Base-by-base conservation (phyloP, 2,797 vertebrate species). In the Acanthopagrus latus region DNA sequence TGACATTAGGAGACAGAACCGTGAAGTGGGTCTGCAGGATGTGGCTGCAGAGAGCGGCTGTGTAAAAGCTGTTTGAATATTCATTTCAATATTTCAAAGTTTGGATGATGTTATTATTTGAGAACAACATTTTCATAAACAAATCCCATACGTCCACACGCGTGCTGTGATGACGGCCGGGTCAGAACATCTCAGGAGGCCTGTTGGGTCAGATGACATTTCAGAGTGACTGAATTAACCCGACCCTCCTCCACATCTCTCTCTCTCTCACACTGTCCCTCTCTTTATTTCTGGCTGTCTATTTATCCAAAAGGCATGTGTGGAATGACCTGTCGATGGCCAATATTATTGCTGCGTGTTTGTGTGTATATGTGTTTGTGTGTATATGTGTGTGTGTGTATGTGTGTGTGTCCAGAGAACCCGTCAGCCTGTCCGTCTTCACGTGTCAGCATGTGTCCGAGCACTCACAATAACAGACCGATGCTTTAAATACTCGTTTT, bases 401-500 rank as follows among this genome's bases (percentile, higher is more conserved):
- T 52, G n/a, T 46, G 38, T 59, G 5, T n/a, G 1, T 47, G 41
- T 81, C 64, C 85, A 77, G 54, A 57, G 52, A 41, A 58, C 54
- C 52, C 18, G 23, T 81, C 70, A 74, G 4, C 52, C 56, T 44
- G 66, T 76, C 23, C 0, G 52, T 57, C 38, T 55, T 71, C 83
- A 82, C 55, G 69, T 78, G 74, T 71, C 79, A 57, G 60, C 77
- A 81, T 85, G 86, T 79, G 83, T 85, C 58, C 62, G 25, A 17
- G 58, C 50, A 33, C 66, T 86, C 83, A 48, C 77, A 51, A n/a
- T 76, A 80, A 79, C 68, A 62, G 16, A 73, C 25, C 16, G 21
- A 68, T 44, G 78, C 84, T 88, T 90, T 76, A 87, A 88, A 86
- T 86, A 76, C 85, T 82, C 43, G 14, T 47, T 76, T 62, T 74